phyloP scores from a whole-genome alignment of 2,888 invertebrate species.

The Carterocephalus palaemon region DNA sequence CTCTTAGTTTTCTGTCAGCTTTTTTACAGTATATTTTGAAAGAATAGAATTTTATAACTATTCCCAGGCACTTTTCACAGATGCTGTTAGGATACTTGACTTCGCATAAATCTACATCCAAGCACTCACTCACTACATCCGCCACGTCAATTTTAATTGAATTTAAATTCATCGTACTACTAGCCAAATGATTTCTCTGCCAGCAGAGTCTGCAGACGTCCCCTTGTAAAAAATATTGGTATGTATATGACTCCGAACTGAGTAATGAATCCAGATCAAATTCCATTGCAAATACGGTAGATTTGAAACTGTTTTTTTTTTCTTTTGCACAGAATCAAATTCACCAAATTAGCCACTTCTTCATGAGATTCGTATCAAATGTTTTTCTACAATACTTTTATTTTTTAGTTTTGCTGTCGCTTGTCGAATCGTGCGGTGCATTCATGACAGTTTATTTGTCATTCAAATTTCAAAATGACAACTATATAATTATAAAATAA shows the following conservation, averaged over 20 bases:
- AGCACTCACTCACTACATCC: slow-evolving; percentile 50
- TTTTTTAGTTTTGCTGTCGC: too few species aligned
- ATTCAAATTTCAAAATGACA: too few species aligned
- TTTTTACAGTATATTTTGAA: slow-evolving; percentile 56
- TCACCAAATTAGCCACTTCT: too few species aligned
- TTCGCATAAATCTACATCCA: slow-evolving; percentile 47
- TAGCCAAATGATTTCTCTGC: slow-evolving; percentile 43
- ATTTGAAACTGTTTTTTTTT: too few species aligned
- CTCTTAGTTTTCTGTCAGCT: slow-evolving; percentile 44
- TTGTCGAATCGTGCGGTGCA: too few species aligned
- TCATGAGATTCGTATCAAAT: too few species aligned
- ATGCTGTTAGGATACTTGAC: slow-evolving; percentile 45
- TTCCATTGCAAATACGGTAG: too few species aligned
- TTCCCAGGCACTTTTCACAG: slow-evolving; percentile 49
- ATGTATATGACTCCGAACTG: slow-evolving; percentile 43
- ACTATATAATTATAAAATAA: too few species aligned
- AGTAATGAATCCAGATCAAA: slow-evolving; percentile 24
- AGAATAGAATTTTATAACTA: slow-evolving; percentile 51
- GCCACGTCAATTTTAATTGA: slow-evolving; percentile 35
- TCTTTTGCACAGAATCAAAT: too few species aligned
- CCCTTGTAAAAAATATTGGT: slow-evolving; percentile 55
- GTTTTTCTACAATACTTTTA: too few species aligned
- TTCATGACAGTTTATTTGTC: too few species aligned
- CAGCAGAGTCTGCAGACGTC: slow-evolving; percentile 64
- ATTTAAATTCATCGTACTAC: slow-evolving; percentile 14